Percentiles rank a stretch among this genome's conserved stretches.
Conservation (phyloP, 2,888 invertebrate species). For the Papilio demoleus region DNA sequence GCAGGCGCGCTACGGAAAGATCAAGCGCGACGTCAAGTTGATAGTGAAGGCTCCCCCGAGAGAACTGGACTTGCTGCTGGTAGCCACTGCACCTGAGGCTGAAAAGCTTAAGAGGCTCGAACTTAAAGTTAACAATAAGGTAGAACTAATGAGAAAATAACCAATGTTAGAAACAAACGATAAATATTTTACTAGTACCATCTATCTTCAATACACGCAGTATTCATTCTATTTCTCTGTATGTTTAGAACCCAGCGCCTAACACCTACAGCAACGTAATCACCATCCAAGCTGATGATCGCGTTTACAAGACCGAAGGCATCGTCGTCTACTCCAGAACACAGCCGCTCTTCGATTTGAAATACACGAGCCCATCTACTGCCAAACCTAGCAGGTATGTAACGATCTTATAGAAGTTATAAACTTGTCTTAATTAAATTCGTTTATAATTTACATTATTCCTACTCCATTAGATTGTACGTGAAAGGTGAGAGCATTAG, state of each 20-base stretch:
- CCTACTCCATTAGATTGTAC: constrained; percentile 58
- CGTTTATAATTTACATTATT: not conserved
- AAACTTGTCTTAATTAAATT: not conserved
- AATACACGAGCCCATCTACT: constrained; percentile 78
- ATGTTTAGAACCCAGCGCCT: constrained; percentile 63
- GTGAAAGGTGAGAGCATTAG: constrained; percentile 73
- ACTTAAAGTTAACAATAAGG: constrained; percentile 76
- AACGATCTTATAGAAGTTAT: not conserved
- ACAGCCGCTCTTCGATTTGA: constrained; percentile 82
- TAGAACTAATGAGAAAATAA: constrained; percentile 43
- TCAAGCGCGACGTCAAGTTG: constrained; percentile 72
- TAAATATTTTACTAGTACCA: not conserved
- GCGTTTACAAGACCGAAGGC: constrained; percentile 82
- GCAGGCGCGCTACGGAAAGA: constrained; percentile 72
- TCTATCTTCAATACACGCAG: not conserved
- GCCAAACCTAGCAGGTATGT: constrained; percentile 67
- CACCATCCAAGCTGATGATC: constrained; percentile 81
- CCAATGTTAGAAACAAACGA: not conserved
- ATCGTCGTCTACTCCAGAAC: constrained; percentile 80
- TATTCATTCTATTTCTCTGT: not conserved
- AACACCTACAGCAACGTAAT: constrained; percentile 67
- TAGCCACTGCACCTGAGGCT: constrained; percentile 65
- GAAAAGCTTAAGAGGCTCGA: constrained; percentile 80
- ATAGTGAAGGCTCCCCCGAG: constrained; percentile 58
- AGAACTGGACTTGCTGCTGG: constrained; percentile 58